Conservation (phyloP, 2,888 invertebrate species). For the Caenorhabditis becei region DNA sequence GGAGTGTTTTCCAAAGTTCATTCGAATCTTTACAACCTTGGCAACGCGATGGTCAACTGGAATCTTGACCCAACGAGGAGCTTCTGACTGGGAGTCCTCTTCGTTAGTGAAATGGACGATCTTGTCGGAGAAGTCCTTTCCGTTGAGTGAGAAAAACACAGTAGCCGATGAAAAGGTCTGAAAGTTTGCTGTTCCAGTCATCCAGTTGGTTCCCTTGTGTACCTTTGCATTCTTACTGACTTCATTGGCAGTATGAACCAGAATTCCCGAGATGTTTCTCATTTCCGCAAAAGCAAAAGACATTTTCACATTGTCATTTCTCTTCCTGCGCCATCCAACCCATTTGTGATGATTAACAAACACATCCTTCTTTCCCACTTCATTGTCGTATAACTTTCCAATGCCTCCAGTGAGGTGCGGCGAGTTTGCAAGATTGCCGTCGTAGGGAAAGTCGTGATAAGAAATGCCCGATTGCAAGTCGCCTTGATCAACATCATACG, state of each 20-base stretch:
- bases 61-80: slow-evolving; percentile 89
- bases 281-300: slow-evolving; percentile 91
- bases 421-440: slow-evolving; percentile 82
- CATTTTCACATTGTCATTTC: slow-evolving; percentile 82
- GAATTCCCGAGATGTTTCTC: slow-evolving; percentile 90
- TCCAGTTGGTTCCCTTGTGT: neutral
- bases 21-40: slow-evolving; percentile 85
- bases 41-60: slow-evolving; percentile 90
- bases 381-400: slow-evolving; percentile 88
- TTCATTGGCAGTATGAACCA: slow-evolving; percentile 89
- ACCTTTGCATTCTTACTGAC: slow-evolving; percentile 60
- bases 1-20: slow-evolving; percentile 67
- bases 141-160: slow-evolving; percentile 64
- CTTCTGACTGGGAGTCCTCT: slow-evolving; percentile 70
- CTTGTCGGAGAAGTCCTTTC: slow-evolving; percentile 65
- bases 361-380: slow-evolving; percentile 83
- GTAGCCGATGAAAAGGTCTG: slow-evolving; percentile 61
- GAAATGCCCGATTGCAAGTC: slow-evolving; percentile 58
- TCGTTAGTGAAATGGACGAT: slow-evolving; percentile 67
- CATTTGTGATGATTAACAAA: slow-evolving; percentile 86
- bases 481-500: slow-evolving; percentile 85
- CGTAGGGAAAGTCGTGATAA: slow-evolving; percentile 85
- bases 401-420: slow-evolving; percentile 88
- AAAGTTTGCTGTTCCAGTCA: neutral
- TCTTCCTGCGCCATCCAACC: slow-evolving; percentile 89